These are phyloP conservation scores for Lates calcarifer DNA, from an alignment of 2,113 vertebrate species.

Conservation along the genomic window DNA sequence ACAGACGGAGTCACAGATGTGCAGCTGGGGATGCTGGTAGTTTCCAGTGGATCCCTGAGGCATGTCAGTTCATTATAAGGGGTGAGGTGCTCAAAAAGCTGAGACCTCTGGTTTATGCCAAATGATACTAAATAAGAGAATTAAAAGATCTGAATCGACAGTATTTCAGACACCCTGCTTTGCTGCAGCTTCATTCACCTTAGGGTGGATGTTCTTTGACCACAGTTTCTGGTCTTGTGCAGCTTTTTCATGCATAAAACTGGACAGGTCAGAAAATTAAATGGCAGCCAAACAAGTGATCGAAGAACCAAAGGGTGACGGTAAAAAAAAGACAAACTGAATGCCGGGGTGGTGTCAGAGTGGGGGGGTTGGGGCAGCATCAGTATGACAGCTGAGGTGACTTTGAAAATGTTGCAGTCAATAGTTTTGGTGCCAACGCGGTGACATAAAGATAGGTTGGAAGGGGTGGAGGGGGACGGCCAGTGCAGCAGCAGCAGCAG, in stretches of 20 bases:
- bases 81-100: neutral
- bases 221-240: neutral
- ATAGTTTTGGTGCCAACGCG: constrained; percentile 67
- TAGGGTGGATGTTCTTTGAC: neutral
- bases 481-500: constrained; percentile 36
- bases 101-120: too few relatives aligned
- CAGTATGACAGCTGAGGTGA: constrained; percentile 67
- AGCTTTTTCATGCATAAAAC: constrained; percentile 7
- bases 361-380: neutral
- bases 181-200: neutral
- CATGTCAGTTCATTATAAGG: neutral
- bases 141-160: neutral
- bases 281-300: constrained; percentile 20
- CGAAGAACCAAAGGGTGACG: neutral
- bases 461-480: constrained; percentile 7
- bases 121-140: neutral
- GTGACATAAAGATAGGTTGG: constrained; percentile 48
- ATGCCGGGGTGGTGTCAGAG: neutral
- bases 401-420: constrained; percentile 78
- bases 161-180: neutral
- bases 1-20: too few relatives aligned
- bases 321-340: constrained; percentile 9
- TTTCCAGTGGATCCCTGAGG: neutral
- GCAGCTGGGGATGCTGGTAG: too few relatives aligned
- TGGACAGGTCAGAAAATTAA: neutral